phyloP scores from a whole-genome alignment of 2,888 invertebrate genomes.

The Calliphora vomitoria region DNA sequence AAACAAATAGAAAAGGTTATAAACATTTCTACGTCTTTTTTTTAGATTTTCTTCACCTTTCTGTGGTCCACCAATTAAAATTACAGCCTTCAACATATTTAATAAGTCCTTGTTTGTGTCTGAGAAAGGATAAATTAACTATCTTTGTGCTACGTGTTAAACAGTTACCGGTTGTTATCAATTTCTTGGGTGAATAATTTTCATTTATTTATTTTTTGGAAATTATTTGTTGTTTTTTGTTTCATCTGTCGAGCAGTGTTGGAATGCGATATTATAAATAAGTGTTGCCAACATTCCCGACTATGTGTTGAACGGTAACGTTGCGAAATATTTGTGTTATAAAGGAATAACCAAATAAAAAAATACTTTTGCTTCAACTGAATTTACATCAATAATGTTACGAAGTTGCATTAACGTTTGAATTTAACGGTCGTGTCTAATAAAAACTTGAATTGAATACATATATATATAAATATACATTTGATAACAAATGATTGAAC shows the following conservation, averaged over 20 bases:
- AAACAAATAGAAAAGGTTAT: neutral
- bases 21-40: neutral
- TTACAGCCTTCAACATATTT: slow-evolving; percentile 92
- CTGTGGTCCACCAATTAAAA: slow-evolving; percentile 96
- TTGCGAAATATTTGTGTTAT: no score
- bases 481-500: no score
- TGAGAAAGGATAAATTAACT: slow-evolving; percentile 22
- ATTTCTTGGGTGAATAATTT: slow-evolving; percentile 40
- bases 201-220: slow-evolving; percentile 40
- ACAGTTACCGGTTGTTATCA: slow-evolving; percentile 35
- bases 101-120: neutral
- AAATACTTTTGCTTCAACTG: no score
- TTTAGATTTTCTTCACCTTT: slow-evolving; percentile 89
- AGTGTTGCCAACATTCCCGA: neutral
- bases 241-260: slow-evolving; percentile 1
- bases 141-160: slow-evolving; percentile 67
- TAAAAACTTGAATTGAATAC: no score
- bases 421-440: no score
- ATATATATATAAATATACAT: no score
- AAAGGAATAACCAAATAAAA: no score
- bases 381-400: no score
- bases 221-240: neutral
- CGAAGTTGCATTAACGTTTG: no score
- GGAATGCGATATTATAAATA: neutral
- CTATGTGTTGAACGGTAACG: no score